Conservation (phyloP, 2,797 vertebrate genomes). For the Australoheros facetus region DNA sequence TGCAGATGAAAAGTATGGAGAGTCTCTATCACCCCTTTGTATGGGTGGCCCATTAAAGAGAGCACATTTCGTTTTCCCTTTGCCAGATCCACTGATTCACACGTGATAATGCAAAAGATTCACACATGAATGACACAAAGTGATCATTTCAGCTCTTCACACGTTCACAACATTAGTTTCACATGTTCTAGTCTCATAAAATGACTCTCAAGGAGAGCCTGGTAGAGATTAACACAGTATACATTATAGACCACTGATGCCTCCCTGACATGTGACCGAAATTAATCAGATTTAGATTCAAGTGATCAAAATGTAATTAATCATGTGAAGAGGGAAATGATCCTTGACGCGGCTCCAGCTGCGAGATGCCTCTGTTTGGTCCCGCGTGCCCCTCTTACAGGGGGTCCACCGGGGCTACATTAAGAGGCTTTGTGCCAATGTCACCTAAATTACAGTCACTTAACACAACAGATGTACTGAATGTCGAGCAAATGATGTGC, state of each 20-base stretch:
- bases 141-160: conserved; percentile 61
- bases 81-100: conserved; percentile 54
- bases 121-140: conserved; percentile 55
- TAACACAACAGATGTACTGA: conserved; percentile 98
- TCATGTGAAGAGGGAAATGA: conserved; percentile 99
- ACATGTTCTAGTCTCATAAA: conserved; percentile 72
- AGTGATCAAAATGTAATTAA: conserved; percentile 99
- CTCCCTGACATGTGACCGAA: conserved; percentile 99
- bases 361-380: conserved; percentile 94
- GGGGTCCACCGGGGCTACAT: conserved; percentile 97
- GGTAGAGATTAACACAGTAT: conserved; percentile 90
- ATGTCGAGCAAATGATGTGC: conserved; percentile 93
- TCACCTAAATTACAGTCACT: conserved; percentile 99
- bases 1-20: conserved; percentile 23
- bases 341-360: conserved; percentile 99
- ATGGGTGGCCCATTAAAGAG: conserved; percentile 49
- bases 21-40: conserved; percentile 38
- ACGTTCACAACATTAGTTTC: conserved; percentile 73
- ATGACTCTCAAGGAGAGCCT: conserved; percentile 71
- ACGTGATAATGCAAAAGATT: conserved; percentile 57
- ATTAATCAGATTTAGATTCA: conserved; percentile 99
- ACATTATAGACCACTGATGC: conserved; percentile 88
- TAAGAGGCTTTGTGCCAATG: conserved; percentile 98
- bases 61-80: conserved; percentile 31
- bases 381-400: conserved; percentile 93